phyloP scores from a whole-genome alignment of 53 echinoderm and acorn worm genomes.

The Antedon mediterranea region DNA sequence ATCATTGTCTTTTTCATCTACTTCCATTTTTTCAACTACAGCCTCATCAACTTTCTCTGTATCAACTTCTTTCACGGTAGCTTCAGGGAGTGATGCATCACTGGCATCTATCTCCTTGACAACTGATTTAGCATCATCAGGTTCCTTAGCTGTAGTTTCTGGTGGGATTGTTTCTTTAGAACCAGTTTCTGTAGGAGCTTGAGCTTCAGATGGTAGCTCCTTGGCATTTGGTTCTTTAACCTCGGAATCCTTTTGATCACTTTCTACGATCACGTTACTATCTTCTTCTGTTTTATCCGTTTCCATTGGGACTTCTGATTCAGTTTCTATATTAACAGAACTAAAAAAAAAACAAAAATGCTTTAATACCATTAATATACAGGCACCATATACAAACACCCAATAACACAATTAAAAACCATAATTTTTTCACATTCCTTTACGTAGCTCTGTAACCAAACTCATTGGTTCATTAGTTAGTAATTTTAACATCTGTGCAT shows the following conservation, averaged over 20 bases:
- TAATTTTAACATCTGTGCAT: too few species aligned
- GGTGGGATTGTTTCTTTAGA: background rate
- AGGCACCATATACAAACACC: too few species aligned
- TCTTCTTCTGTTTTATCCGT: constrained; percentile 18
- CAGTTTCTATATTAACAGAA: constrained; percentile 14
- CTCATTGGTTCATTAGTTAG: too few species aligned
- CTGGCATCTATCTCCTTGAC: constrained; percentile 22
- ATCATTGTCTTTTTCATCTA: background rate
- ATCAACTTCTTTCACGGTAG: background rate
- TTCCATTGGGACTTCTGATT: constrained; percentile 36
- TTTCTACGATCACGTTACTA: background rate
- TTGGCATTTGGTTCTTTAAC: background rate
- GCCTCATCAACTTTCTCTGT: constrained; percentile 1
- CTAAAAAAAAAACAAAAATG: constrained; percentile 2
- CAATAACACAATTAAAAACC: too few species aligned
- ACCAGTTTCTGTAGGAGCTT: background rate
- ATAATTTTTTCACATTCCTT: too few species aligned
- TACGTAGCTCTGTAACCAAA: too few species aligned
- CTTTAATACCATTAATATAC: too few species aligned
- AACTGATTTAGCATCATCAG: background rate
- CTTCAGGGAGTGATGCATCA: background rate
- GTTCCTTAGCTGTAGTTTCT: background rate
- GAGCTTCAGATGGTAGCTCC: constrained; percentile 2
- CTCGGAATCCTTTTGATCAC: background rate
- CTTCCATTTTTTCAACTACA: constrained; percentile 5